These are phyloP conservation scores for Gryllus bimaculatus DNA, from an alignment of 1,140 invertebrate species.

Conservation along the genomic window DNA sequence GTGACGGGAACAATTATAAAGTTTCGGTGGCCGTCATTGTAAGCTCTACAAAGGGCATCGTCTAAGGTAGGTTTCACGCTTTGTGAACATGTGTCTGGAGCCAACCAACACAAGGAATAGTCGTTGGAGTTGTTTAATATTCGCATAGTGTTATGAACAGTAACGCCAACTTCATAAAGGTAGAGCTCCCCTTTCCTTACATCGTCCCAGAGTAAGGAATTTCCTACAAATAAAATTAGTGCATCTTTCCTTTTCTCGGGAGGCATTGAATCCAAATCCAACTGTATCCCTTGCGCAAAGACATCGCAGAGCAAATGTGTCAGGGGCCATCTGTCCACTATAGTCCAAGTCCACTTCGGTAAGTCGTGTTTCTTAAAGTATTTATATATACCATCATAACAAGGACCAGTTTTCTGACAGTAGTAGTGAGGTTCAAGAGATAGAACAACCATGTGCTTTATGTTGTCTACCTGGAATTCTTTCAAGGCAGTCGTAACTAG, in stretches of 20 bases:
- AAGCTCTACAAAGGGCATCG: background rate
- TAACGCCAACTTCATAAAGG: background rate
- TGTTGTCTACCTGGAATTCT: background rate
- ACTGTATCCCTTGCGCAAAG: background rate
- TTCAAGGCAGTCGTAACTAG: background rate
- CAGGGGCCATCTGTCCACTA: background rate
- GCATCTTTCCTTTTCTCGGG: background rate
- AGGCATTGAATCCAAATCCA: background rate
- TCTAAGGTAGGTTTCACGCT: background rate
- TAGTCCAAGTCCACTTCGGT: background rate
- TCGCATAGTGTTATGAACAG: background rate
- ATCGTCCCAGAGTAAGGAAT: background rate
- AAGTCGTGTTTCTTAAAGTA: background rate
- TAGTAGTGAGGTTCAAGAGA: background rate
- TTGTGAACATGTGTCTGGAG: background rate
- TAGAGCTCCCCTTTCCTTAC: background rate
- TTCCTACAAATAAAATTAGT: background rate
- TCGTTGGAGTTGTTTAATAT: background rate
- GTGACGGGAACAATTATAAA: background rate
- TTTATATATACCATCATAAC: background rate
- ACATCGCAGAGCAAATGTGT: background rate
- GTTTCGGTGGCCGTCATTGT: background rate
- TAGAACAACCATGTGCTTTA: background rate
- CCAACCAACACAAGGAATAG: background rate
- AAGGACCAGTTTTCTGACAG: background rate